Evolutionary conservation across 2,797 vertebrate species (phyloP).

Genomic region (Takifugu rubripes): DNA sequence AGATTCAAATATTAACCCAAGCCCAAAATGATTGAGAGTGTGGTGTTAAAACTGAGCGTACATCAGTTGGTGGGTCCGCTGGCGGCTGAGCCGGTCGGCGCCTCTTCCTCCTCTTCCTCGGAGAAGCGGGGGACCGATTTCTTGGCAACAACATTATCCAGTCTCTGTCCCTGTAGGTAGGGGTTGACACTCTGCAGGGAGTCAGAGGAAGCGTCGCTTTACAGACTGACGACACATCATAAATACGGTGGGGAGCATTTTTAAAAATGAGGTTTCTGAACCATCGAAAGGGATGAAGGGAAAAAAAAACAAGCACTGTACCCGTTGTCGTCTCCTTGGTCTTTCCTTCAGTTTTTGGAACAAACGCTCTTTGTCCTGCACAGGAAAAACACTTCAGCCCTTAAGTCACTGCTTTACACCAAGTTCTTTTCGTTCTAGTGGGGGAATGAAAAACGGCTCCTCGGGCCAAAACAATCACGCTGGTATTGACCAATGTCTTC

Average conservation of each 20-base stretch:
- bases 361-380: constrained; percentile 81
- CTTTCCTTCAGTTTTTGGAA: constrained; percentile 90
- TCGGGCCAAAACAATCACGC: background rate
- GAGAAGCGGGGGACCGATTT: constrained; percentile 95
- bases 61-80: constrained; percentile 55
- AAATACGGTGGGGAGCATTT: background rate
- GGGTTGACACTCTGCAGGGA: constrained; percentile 87
- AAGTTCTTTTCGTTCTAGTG: background rate
- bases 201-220: constrained; percentile 3
- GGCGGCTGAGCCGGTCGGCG: constrained; percentile 31
- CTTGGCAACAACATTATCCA: constrained; percentile 96
- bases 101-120: constrained; percentile 80
- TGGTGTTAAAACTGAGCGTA: constrained; percentile 14
- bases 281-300: constrained; percentile 33
- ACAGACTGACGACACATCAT: background rate
- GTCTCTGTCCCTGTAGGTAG: constrained; percentile 89
- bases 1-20: background rate
- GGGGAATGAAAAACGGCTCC: constrained; percentile 1
- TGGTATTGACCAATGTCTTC: constrained; percentile 1
- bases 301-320: constrained; percentile 58
- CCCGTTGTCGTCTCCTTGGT: constrained; percentile 87
- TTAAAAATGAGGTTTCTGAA: background rate
- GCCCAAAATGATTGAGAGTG: background rate
- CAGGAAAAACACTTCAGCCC: constrained; percentile 4
- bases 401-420: constrained; percentile 21